Evolutionary conservation across 1,140 invertebrate species (phyloP).

Genomic region (Pentalonia nigronervosa): DNA sequence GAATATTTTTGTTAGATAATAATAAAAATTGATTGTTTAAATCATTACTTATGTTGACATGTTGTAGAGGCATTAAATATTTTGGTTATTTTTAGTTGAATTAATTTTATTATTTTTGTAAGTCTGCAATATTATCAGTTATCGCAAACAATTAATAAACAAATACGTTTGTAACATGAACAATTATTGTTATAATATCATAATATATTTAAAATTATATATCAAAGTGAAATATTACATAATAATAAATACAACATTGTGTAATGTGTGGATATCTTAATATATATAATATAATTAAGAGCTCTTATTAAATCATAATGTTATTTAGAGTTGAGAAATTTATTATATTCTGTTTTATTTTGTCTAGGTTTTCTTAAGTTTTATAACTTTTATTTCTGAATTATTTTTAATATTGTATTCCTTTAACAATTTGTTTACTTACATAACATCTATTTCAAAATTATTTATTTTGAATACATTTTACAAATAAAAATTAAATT

Average conservation of each 20-base stretch:
- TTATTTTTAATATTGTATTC: too few species aligned
- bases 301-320: background rate
- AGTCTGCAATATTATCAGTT: background rate
- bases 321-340: background rate
- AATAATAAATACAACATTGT: too few species aligned
- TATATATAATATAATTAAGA: too few species aligned
- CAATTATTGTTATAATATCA: too few species aligned
- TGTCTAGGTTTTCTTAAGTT: background rate
- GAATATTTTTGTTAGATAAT: background rate
- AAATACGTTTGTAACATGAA: background rate
- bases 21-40: background rate
- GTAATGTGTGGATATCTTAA: too few species aligned
- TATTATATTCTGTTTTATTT: background rate
- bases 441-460: too few species aligned
- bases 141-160: background rate
- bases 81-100: background rate
- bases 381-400: background rate
- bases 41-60: background rate
- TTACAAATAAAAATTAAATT: background rate
- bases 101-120: background rate
- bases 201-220: too few species aligned
- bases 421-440: too few species aligned
- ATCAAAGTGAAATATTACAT: too few species aligned
- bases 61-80: background rate
- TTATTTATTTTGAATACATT: background rate